A percentile compares a stretch with the other conserved stretches of the same genome.
Conservation (phyloP, 2,888 invertebrate species). For the Plagodis pulveraria region DNA sequence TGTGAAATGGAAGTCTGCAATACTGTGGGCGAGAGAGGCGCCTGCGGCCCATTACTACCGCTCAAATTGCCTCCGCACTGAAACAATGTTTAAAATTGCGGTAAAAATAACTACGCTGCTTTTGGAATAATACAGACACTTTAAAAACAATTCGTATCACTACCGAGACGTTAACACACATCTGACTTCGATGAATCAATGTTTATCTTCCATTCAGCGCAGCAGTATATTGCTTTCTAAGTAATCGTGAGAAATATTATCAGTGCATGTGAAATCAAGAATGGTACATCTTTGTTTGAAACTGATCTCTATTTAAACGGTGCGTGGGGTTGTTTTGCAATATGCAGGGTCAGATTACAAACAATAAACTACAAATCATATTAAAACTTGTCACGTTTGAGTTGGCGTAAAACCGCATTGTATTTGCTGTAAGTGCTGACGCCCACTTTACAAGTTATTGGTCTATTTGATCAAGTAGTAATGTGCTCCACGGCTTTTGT, state of each 20-base stretch:
- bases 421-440: constrained; percentile 42
- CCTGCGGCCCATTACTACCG: constrained; percentile 80
- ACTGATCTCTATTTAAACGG: constrained; percentile 37
- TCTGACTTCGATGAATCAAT: constrained; percentile 46
- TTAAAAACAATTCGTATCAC: constrained; percentile 24
- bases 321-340: constrained; percentile 27
- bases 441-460: constrained; percentile 25
- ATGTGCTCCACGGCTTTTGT: constrained; percentile 38
- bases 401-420: constrained; percentile 37
- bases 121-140: constrained; percentile 39
- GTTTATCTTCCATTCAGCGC: constrained; percentile 46
- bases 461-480: constrained; percentile 37
- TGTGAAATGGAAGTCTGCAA: constrained; percentile 77
- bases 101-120: constrained; percentile 50
- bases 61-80: constrained; percentile 76
- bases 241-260: constrained; percentile 50
- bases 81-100: constrained; percentile 56
- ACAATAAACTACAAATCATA: constrained; percentile 51
- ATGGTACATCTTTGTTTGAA: constrained; percentile 34
- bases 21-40: constrained; percentile 80
- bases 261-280: constrained; percentile 32
- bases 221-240: constrained; percentile 52
- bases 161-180: constrained; percentile 35
- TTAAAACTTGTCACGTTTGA: constrained; percentile 45
- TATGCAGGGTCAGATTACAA: constrained; percentile 31